Conservation (phyloP, 2,888 invertebrate genomes). For the Andrena praecox region DNA sequence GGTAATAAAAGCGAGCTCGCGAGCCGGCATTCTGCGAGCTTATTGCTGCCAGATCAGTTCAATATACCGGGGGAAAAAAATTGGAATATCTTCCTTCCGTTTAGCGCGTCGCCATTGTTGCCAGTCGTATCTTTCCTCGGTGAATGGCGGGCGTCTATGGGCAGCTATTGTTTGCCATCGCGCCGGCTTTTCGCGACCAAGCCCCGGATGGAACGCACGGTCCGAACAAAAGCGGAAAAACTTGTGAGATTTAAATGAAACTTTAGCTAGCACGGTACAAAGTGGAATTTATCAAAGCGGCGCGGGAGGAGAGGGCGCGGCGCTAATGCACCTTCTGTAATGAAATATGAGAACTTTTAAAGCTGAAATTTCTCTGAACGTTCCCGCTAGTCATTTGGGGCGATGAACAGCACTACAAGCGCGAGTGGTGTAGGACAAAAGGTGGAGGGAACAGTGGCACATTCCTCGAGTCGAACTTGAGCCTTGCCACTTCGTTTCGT, state of each 20-base stretch:
- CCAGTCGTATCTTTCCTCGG: slow-evolving; percentile 18
- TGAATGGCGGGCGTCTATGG: slow-evolving; percentile 3
- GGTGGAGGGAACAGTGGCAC: not conserved
- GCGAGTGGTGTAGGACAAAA: not conserved
- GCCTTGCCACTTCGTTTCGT: slow-evolving; percentile 9
- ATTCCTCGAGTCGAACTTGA: slow-evolving; percentile 11
- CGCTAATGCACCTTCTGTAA: slow-evolving; percentile 2
- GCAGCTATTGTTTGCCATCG: slow-evolving; percentile 40
- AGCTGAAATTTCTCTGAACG: not conserved
- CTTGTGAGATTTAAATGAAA: slow-evolving; percentile 39
- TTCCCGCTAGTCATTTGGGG: not conserved
- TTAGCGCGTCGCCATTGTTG: slow-evolving; percentile 39
- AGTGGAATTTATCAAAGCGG: slow-evolving; percentile 19
- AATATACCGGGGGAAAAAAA: slow-evolving; percentile 15
- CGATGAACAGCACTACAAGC: not conserved
- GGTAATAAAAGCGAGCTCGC: slow-evolving; percentile 11
- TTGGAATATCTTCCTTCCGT: slow-evolving; percentile 34
- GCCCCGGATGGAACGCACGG: not conserved
- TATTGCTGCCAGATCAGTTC: slow-evolving; percentile 26
- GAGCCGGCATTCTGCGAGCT: not conserved
- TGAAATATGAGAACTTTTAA: slow-evolving; percentile 10
- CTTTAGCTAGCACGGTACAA: not conserved
- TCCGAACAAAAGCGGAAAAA: slow-evolving; percentile 4
- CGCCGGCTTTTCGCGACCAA: not conserved
- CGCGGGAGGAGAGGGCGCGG: not conserved